Base-by-base conservation (phyloP, 2,797 vertebrate species). In the Galago senegalensis region DNA sequence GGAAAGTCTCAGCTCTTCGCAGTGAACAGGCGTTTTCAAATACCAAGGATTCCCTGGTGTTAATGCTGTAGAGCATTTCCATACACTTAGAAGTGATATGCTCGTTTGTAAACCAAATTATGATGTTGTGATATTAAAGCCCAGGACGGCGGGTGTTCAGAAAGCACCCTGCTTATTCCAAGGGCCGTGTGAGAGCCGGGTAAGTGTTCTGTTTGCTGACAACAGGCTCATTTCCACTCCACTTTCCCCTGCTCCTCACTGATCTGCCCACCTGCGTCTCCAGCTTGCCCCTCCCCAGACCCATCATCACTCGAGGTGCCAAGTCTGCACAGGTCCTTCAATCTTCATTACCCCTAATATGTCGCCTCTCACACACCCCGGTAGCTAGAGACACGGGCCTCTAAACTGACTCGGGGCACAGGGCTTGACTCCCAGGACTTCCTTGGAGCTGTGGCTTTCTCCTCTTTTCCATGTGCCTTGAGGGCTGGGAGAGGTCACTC, bases 101-200 rank as follows among this genome's bases (percentile, higher is more conserved):
- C 67, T 92, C 34, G 29, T 83, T 84, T 87, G 40, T 95, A 95
- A 95, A 82, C 56, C 63, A 87, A 84, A 80, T 69, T 63, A 73
- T 58, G 31, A 61, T 27, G 31, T 31, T 83, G 13, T 87, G 27
- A 40, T 96, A 9, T 46, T 67, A 34, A 7, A 95, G 17, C n/a
- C 58, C n/a, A 89, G 70, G 43, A 79, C 18, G 46, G 7, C 31
- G 70, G 43, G 25, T 92, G 29, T 91, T 91, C 58, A 76, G 70
- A 82, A 61, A 83, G 53, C 43, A 37, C 16, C 7, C 14, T 11
- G 61, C 40, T 77, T 86, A 60, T 29, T 80, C 18, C 88, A 87
- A 69, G n/a, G 85, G 23, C 34, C 29, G 1, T 70, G 46, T 72
- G 11, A 84, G 16, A 90, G 27, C 53, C 43, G 10, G 84, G 60